Evolutionary conservation across 2,113 vertebrate species (phyloP), one percentile per base, ranked within the genome.

Genomic region (Cephalophus harveyi): DNA sequence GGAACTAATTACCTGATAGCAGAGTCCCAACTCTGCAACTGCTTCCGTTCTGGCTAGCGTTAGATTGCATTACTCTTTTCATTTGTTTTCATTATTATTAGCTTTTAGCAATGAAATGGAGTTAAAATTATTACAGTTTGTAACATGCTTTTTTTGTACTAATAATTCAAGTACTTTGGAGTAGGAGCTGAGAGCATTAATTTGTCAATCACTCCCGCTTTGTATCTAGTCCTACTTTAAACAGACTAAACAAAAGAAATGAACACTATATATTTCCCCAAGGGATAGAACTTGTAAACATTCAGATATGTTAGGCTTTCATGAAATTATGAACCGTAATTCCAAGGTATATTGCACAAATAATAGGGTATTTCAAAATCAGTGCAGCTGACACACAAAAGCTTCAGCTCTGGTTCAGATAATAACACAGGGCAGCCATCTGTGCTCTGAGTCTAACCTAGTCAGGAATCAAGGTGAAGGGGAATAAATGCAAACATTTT

Each of bases 151-250:
- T 71, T 71, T 98, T 98, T 98, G 91, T 98, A 96, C 88, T 97
- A 98, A 86, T 16, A 91, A 98, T 98, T 98, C 97, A 97, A 30
- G 27, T 89, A 91, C 23, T 10, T 98, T 96, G 71, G 93, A 98
- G 97, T 95, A 98, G 97, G 97, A 97, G 95, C 95, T 98, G 97
- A 98, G 98, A 98, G 97, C 96, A 98, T 98, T 98, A 96, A 98
- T 98, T 98, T 98, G 98, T 98, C 97, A 95, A 96, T 98, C 98
- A 98, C 74, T 85, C 48, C 71, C 64, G 46, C 87, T 98, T 98
- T 96, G 21, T 98, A 96, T 95, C 97, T 98, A 71, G 78, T 97
- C 97, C 96, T 93, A 79, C 76, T 98, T 98, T 96, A 98, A 98
- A 92, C 79, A 98, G 93, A 97, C 28, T 55, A 93, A 97, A 91